These are phyloP conservation scores for Mythimna albipuncta DNA, from an alignment of 2,888 invertebrate species.

Conservation along the genomic window DNA sequence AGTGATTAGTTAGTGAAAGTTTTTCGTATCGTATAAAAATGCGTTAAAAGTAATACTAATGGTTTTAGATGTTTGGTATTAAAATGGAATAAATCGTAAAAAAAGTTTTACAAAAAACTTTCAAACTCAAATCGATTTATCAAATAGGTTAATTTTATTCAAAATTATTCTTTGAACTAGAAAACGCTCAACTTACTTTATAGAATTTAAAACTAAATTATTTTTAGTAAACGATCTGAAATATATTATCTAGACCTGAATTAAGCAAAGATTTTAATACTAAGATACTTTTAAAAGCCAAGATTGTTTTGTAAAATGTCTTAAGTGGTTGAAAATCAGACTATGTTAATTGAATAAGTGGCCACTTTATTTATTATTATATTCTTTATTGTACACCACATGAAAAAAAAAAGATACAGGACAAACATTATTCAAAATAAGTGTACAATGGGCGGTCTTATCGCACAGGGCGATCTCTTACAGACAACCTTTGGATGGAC, in stretches of 20 bases:
- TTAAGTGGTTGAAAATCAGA: neutral
- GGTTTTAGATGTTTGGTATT: too few species aligned
- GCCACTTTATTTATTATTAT: neutral
- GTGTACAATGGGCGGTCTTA: too few species aligned
- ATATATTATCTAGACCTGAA: neutral
- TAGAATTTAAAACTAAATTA: neutral
- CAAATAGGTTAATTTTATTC: neutral
- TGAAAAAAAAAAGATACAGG: too few species aligned
- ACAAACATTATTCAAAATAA: too few species aligned
- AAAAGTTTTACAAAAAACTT: neutral
- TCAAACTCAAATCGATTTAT: neutral
- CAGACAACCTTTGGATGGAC: too few species aligned
- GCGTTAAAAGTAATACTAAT: too few species aligned
- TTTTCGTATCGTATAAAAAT: too few species aligned
- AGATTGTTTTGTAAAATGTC: conserved; percentile 1
- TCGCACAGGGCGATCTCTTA: too few species aligned
- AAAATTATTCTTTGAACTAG: conserved; percentile 10
- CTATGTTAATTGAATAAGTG: neutral
- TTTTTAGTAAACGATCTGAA: neutral
- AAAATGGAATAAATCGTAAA: too few species aligned
- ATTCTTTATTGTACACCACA: too few species aligned
- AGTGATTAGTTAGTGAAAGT: too few species aligned
- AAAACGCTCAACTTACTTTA: neutral
- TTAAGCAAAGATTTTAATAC: neutral
- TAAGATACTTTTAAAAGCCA: neutral